phyloP scores from a whole-genome alignment of 2,888 invertebrate species.

The Tenthredo notha region DNA sequence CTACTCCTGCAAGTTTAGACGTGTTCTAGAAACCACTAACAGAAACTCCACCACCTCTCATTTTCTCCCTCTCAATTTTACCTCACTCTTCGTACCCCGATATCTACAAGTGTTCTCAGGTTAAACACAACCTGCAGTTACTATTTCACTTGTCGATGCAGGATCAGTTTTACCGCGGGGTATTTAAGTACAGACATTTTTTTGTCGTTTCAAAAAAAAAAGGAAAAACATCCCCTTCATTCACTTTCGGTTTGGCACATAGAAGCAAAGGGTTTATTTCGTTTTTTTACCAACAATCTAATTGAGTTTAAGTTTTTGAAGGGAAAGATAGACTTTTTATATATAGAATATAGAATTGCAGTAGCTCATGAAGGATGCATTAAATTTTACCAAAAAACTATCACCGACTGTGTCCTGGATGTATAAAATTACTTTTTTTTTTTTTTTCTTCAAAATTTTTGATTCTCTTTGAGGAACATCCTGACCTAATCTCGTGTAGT shows the following conservation, averaged over 20 bases:
- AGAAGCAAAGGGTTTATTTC: too few relatives aligned
- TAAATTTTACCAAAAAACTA: background rate
- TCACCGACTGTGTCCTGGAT: too few relatives aligned
- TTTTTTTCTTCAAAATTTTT: background rate
- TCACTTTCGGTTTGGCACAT: too few relatives aligned
- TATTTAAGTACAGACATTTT: background rate
- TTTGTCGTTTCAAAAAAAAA: background rate
- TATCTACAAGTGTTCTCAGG: background rate
- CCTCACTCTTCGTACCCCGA: background rate
- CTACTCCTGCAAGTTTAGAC: constrained; percentile 36
- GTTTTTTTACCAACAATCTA: too few relatives aligned
- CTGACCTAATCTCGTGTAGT: background rate
- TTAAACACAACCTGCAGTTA: constrained; percentile 2
- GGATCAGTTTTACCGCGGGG: background rate
- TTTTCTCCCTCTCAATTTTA: too few relatives aligned
- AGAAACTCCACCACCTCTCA: background rate
- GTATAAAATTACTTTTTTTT: background rate
- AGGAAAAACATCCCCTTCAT: too few relatives aligned
- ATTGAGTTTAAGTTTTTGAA: too few relatives aligned
- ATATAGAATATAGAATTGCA: too few relatives aligned
- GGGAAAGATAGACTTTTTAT: too few relatives aligned
- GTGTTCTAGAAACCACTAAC: background rate
- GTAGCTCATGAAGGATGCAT: background rate
- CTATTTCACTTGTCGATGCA: background rate
- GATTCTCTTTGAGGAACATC: background rate